phyloP scores from a whole-genome alignment of 2,113 vertebrate species.

The Genyomyrus donnyi region DNA sequence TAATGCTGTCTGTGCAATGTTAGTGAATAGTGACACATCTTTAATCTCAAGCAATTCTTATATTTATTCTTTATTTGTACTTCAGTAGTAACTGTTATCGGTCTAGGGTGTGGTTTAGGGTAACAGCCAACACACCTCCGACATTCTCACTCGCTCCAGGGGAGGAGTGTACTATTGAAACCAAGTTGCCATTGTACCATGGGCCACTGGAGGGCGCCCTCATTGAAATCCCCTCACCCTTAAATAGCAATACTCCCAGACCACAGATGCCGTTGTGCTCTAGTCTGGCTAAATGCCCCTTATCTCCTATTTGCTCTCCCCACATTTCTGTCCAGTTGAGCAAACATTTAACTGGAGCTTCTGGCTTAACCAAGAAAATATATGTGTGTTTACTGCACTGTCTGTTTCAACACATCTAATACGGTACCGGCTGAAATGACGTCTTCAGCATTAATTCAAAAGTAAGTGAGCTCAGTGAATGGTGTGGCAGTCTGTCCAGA shows the following conservation, averaged over 20 bases:
- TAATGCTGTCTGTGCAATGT: neutral
- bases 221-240: neutral
- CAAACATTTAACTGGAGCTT: constrained; percentile 39
- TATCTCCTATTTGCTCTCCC: constrained; percentile 32
- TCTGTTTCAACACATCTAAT: neutral
- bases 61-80: neutral
- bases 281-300: neutral
- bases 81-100: neutral
- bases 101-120: neutral
- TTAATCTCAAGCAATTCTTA: neutral
- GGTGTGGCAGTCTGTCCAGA: neutral
- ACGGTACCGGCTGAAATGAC: neutral
- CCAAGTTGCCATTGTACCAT: neutral
- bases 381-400: constrained; percentile 14
- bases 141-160: neutral
- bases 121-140: neutral
- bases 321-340: constrained; percentile 31
- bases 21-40: neutral
- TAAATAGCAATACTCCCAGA: neutral
- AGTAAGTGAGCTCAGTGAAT: neutral
- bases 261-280: neutral
- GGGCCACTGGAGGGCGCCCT: neutral
- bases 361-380: constrained; percentile 26
- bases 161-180: neutral
- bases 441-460: neutral